phyloP scores from a whole-genome alignment of 2,113 vertebrate species.

The Engraulis encrasicolus region DNA sequence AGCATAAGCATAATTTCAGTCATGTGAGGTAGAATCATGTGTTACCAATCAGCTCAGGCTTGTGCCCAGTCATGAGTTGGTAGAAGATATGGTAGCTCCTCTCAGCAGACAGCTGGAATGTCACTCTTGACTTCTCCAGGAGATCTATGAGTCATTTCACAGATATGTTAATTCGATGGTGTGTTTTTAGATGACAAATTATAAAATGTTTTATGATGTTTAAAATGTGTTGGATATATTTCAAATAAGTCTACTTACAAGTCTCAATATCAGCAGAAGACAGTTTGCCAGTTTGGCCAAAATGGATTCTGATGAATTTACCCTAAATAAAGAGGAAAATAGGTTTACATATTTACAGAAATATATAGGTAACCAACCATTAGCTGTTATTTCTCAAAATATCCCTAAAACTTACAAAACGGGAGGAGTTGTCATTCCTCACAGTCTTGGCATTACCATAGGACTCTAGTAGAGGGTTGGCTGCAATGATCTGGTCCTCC shows the following conservation, averaged over 20 bases:
- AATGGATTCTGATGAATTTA: constrained; percentile 93
- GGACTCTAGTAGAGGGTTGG: constrained; percentile 73
- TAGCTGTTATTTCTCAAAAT: background rate
- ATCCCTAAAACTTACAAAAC: constrained; percentile 68
- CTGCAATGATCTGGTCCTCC: constrained; percentile 80
- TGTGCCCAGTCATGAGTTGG: constrained; percentile 75
- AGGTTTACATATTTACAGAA: background rate
- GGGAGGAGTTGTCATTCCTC: constrained; percentile 79
- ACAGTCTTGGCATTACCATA: constrained; percentile 77
- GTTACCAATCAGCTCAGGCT: constrained; percentile 71
- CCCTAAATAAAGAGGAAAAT: constrained; percentile 66
- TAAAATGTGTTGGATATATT: background rate
- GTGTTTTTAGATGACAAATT: background rate
- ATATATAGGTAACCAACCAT: constrained; percentile 31
- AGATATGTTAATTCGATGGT: background rate
- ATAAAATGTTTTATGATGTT: background rate
- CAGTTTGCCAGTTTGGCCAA: constrained; percentile 87
- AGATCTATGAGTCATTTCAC: constrained; percentile 56
- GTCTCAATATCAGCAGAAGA: constrained; percentile 95
- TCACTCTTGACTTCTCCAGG: constrained; percentile 62
- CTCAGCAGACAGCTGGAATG: constrained; percentile 74
- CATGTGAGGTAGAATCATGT: background rate
- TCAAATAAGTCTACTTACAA: constrained; percentile 73
- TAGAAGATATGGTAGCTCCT: constrained; percentile 78
- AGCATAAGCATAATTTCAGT: background rate